These are phyloP conservation scores for Scaptomyza pallida DNA, from an alignment of 1,140 invertebrate genomes.

Conservation along the genomic window DNA sequence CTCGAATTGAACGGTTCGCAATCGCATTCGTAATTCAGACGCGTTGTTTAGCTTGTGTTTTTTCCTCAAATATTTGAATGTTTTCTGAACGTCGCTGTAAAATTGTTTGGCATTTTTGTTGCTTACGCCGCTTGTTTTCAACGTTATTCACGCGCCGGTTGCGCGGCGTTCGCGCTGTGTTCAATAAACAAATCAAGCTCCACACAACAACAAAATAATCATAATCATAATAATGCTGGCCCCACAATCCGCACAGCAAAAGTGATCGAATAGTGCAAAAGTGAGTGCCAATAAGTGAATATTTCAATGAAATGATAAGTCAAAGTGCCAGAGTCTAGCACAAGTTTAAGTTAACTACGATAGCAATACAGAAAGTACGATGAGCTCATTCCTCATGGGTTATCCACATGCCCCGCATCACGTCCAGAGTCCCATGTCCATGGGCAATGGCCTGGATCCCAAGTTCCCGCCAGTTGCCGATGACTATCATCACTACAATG, in stretches of 20 bases:
- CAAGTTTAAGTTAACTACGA: constrained; percentile 23
- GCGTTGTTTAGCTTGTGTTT: constrained; percentile 36
- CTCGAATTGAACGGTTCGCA: constrained; percentile 81
- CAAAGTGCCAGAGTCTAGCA: constrained; percentile 33
- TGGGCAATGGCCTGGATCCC: constrained; percentile 78
- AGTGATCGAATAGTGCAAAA: constrained; percentile 34
- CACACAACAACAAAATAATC: background rate
- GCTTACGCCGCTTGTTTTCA: constrained; percentile 33
- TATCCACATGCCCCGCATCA: constrained; percentile 85
- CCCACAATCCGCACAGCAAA: constrained; percentile 1
- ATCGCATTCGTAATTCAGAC: constrained; percentile 56
- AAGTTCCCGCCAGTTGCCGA: constrained; percentile 83
- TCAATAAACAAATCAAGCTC: constrained; percentile 35
- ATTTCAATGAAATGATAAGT: constrained; percentile 34
- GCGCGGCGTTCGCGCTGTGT: constrained; percentile 39
- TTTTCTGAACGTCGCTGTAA: constrained; percentile 33
- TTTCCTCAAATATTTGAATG: constrained; percentile 44
- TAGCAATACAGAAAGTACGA: constrained; percentile 38
- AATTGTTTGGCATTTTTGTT: constrained; percentile 39
- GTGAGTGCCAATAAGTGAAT: constrained; percentile 43
- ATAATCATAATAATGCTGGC: constrained; percentile 26
- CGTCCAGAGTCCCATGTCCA: constrained; percentile 82
- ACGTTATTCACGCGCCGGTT: constrained; percentile 33
- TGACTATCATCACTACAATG: constrained; percentile 83
- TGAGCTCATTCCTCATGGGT: constrained; percentile 84